phyloP scores from a whole-genome alignment of 2,888 invertebrate genomes.

The Kuschelorhynchus macadamiae region DNA sequence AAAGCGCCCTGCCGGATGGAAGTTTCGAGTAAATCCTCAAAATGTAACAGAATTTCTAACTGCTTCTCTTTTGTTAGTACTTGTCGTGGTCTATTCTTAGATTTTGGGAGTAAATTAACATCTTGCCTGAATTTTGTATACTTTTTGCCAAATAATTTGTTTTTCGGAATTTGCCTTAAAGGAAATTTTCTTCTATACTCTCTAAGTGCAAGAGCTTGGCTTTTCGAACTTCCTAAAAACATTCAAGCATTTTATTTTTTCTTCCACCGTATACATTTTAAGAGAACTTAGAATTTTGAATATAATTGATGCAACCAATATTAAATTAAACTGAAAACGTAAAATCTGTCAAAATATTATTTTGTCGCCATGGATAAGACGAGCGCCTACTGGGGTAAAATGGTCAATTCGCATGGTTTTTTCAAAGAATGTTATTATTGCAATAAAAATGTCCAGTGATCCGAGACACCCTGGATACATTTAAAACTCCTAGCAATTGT shows the following conservation, averaged over 20 bases:
- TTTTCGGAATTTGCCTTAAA: not conserved
- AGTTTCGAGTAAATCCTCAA: slow-evolving; percentile 1
- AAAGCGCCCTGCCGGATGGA: no score
- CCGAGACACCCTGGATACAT: no score
- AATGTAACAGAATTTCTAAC: not conserved
- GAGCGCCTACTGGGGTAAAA: no score
- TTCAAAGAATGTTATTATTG: no score
- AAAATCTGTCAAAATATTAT: no score
- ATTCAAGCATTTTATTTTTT: not conserved
- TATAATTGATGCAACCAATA: no score
- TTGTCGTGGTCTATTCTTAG: not conserved
- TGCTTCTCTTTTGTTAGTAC: not conserved
- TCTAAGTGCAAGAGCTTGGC: not conserved
- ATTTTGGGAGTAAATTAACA: not conserved
- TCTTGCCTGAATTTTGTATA: not conserved
- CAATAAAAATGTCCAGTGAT: no score
- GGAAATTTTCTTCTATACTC: not conserved
- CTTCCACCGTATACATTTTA: slow-evolving; percentile 3
- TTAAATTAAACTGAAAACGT: no score
- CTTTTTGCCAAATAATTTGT: not conserved
- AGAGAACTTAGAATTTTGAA: slow-evolving; percentile 1
- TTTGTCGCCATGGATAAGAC: no score
- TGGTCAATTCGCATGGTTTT: no score
- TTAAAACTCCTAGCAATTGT: no score
- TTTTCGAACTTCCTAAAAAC: not conserved